phyloP scores from a whole-genome alignment of 2,113 vertebrate genomes.

The Prionailurus viverrinus region DNA sequence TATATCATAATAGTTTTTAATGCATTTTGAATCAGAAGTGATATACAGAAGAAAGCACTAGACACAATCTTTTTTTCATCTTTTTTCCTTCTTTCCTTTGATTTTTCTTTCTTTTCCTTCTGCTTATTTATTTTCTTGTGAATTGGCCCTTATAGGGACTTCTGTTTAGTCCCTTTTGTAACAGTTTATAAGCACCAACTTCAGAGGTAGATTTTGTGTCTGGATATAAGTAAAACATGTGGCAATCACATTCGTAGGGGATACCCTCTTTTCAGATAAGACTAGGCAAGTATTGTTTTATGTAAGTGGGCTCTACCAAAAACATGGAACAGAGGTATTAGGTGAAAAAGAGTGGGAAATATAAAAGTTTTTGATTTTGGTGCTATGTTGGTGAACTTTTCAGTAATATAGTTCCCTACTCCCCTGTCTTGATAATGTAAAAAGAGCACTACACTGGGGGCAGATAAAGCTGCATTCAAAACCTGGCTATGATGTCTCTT shows the following conservation, averaged over 20 bases:
- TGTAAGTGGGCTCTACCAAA: neutral
- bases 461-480: neutral
- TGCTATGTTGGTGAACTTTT: neutral
- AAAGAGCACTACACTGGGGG: neutral
- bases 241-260: neutral
- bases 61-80: neutral
- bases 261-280: slow-evolving; percentile 34
- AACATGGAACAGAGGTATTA: neutral
- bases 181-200: neutral
- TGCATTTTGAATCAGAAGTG: slow-evolving; percentile 42
- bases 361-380: neutral
- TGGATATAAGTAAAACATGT: neutral
- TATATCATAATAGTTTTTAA: neutral
- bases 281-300: neutral
- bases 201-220: neutral
- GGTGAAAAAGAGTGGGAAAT: neutral
- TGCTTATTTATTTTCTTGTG: neutral
- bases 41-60: neutral
- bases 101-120: slow-evolving; percentile 17
- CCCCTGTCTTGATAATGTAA: neutral
- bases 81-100: neutral
- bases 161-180: neutral
- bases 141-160: neutral
- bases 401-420: neutral
- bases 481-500: neutral